A percentile compares a stretch with the other conserved stretches of the same genome.
Evolutionary conservation across 2,888 invertebrate species (phyloP).

Genomic region (Acronicta alni): DNA sequence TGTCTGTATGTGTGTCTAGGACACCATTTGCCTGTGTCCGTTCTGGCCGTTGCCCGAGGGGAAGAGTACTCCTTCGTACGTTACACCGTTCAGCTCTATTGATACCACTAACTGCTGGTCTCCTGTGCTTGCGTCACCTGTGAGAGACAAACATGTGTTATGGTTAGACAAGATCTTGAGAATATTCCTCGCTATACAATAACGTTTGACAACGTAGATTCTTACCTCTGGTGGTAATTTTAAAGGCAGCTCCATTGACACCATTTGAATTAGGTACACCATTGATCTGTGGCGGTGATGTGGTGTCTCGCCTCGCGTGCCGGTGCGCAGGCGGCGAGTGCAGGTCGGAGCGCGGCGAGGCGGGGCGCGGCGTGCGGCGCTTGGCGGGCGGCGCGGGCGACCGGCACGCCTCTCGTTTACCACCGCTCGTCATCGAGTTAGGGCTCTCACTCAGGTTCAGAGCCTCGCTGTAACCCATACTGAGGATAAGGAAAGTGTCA

Average conservation of each 20-base stretch:
- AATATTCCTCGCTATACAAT: too few species aligned
- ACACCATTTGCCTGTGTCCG: constrained; percentile 84
- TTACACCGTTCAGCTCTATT: constrained; percentile 98
- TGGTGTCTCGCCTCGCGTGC: constrained; percentile 52
- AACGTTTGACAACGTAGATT: background rate
- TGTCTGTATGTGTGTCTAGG: constrained; percentile 65
- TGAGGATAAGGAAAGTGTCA: constrained; percentile 49
- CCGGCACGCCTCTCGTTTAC: constrained; percentile 84
- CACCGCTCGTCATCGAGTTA: constrained; percentile 75
- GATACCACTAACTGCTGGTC: constrained; percentile 97
- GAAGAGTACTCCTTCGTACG: constrained; percentile 98
- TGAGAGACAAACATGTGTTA: constrained; percentile 55
- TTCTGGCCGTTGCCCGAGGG: constrained; percentile 82
- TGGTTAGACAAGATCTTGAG: too few species aligned
- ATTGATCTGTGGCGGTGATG: constrained; percentile 59
- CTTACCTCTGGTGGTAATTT: constrained; percentile 95
- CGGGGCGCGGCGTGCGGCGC: constrained; percentile 80
- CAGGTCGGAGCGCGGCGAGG: constrained; percentile 67
- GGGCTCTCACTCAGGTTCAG: constrained; percentile 93
- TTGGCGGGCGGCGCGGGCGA: constrained; percentile 91
- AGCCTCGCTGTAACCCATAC: constrained; percentile 91
- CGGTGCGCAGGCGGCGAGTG: constrained; percentile 50
- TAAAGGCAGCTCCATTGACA: constrained; percentile 92
- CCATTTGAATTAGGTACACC: constrained; percentile 64
- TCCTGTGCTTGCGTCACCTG: constrained; percentile 95